Conservation (phyloP, 1,140 invertebrate genomes). For the Potamilus streckersoni region DNA sequence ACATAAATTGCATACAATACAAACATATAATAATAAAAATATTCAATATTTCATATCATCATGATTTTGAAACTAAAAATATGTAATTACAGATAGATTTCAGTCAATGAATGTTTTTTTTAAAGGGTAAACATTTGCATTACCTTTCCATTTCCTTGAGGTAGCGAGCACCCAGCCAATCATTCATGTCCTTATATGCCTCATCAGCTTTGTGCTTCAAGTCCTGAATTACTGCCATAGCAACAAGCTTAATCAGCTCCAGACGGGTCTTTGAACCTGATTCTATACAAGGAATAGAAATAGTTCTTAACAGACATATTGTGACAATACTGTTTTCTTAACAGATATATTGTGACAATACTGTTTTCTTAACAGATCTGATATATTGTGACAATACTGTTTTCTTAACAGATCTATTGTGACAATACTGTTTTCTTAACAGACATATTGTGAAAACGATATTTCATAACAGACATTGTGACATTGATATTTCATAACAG, state of each 20-base stretch:
- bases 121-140: not conserved
- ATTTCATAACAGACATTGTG: too few species aligned
- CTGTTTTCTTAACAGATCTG: too few species aligned
- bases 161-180: constrained; percentile 66
- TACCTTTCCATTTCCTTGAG: constrained; percentile 67
- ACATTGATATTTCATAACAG: too few species aligned
- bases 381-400: too few species aligned
- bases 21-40: too few species aligned
- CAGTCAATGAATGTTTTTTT: not conserved
- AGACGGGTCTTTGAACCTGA: constrained; percentile 51
- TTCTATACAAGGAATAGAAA: constrained; percentile 41
- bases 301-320: not conserved
- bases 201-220: constrained; percentile 63
- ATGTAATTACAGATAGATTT: not conserved
- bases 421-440: too few species aligned
- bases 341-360: too few species aligned
- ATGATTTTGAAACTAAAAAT: not conserved
- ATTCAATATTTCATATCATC: not conserved
- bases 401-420: too few species aligned
- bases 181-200: constrained; percentile 65
- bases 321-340: not conserved
- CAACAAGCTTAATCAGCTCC: constrained; percentile 57
- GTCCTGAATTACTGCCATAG: constrained; percentile 55
- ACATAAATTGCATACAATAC: too few species aligned
- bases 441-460: too few species aligned